A percentile compares a stretch with the other conserved stretches of the same genome.
Conservation (phyloP, 2,113 vertebrate genomes). For the Heterotis niloticus region DNA sequence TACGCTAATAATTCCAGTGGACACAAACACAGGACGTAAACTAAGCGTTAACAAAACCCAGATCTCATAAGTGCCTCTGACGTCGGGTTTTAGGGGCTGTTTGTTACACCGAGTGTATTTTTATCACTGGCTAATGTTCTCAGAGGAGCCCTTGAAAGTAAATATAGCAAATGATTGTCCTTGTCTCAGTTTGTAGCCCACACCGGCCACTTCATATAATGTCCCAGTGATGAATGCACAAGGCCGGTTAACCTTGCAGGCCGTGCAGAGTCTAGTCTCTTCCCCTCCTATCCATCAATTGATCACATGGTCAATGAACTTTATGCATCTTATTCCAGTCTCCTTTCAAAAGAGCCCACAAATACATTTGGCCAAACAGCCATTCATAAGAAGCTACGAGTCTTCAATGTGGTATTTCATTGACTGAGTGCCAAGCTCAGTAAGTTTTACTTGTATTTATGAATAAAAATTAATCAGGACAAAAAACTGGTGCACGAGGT, state of each 20-base stretch:
- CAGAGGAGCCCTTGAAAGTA: constrained; percentile 28
- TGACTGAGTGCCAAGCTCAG: background rate
- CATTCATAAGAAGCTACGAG: constrained; percentile 7
- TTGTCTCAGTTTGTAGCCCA: constrained; percentile 19
- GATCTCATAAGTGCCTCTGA: constrained; percentile 5
- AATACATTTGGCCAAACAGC: background rate
- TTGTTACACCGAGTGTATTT: constrained; percentile 33
- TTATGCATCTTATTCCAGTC: constrained; percentile 55
- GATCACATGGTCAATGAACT: constrained; percentile 49
- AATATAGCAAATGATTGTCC: constrained; percentile 38
- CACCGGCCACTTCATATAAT: background rate
- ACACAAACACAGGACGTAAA: background rate
- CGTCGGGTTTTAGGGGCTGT: constrained; percentile 20
- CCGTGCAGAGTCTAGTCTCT: constrained; percentile 43
- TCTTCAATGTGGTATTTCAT: background rate
- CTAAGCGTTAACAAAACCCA: background rate
- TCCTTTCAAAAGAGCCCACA: constrained; percentile 48
- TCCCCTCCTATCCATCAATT: constrained; percentile 57
- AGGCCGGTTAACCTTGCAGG: constrained; percentile 43
- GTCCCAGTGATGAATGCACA: constrained; percentile 20
- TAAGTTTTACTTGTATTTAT: background rate
- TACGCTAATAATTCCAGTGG: constrained; percentile 13
- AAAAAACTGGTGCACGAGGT: no score
- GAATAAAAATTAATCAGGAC: no score
- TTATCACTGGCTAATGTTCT: constrained; percentile 36